Conservation (phyloP, 2,888 invertebrate species). For the Idaea biselata region DNA sequence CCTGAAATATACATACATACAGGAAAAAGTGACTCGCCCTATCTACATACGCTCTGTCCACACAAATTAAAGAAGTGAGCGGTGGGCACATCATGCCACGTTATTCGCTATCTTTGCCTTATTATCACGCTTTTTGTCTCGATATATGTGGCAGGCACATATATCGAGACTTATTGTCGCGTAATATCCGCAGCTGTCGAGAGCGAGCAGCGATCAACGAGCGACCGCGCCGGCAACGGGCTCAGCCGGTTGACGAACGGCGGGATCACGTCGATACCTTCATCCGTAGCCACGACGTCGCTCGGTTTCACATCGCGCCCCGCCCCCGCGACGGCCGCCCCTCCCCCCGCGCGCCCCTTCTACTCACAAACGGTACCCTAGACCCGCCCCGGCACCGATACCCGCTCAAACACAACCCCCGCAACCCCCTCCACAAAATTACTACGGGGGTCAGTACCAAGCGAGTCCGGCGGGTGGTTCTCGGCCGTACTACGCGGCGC, state of each 20-base stretch:
- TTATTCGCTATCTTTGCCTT: too few species aligned
- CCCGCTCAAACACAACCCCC: neutral
- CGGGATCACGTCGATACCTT: neutral
- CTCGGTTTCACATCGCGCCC: neutral
- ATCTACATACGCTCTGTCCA: too few species aligned
- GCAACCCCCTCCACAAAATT: neutral
- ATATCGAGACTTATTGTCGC: neutral
- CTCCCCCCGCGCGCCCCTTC: neutral
- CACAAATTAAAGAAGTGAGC: too few species aligned
- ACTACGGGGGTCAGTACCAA: neutral
- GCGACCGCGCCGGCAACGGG: neutral
- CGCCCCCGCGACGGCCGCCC: neutral
- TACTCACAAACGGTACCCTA: neutral
- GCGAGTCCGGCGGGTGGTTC: neutral
- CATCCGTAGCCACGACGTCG: neutral
- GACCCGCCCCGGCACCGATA: neutral
- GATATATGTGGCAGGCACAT: too few species aligned
- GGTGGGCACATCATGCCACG: too few species aligned
- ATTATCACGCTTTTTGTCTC: too few species aligned
- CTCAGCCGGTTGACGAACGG: neutral
- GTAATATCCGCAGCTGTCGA: neutral
- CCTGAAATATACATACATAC: too few species aligned
- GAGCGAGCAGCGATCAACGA: neutral
- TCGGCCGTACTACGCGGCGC: neutral
- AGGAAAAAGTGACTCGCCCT: too few species aligned